These are phyloP conservation scores for Idris sp. DNA, from an alignment of 1,140 invertebrate genomes.

Conservation along the genomic window DNA sequence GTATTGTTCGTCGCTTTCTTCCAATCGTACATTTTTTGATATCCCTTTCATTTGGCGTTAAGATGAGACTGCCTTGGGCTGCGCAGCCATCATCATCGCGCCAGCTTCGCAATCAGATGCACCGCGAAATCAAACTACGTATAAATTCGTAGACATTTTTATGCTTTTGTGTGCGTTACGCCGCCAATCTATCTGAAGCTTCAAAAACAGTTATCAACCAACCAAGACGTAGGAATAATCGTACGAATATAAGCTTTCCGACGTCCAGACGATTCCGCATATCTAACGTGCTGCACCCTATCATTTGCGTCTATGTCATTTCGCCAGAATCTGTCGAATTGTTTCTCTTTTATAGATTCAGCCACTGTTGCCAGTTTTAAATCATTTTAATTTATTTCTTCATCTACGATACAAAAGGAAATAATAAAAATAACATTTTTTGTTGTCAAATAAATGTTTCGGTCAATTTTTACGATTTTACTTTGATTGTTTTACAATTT, in stretches of 20 bases:
- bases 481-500: no score
- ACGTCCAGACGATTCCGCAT: conserved; percentile 42
- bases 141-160: conserved; percentile 47
- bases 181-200: conserved; percentile 3
- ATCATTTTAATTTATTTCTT: no score
- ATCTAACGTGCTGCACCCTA: conserved; percentile 40
- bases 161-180: conserved; percentile 1
- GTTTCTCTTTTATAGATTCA: conserved; percentile 14
- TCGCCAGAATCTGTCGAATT: conserved; percentile 40
- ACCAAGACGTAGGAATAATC: conserved; percentile 17
- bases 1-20: conserved; percentile 25
- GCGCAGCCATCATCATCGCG: conserved; percentile 36
- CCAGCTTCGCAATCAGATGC: conserved; percentile 47
- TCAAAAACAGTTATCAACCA: conserved; percentile 30
- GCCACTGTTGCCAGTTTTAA: conserved; percentile 37
- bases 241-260: conserved; percentile 23
- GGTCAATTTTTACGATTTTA: no score
- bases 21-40: conserved; percentile 50
- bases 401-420: no score
- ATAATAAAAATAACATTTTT: no score
- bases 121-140: conserved; percentile 42
- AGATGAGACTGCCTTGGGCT: conserved; percentile 38
- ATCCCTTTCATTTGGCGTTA: conserved; percentile 54
- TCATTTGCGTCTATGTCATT: conserved; percentile 70
- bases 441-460: no score